These are phyloP conservation scores for Anthophora plumipes DNA, from an alignment of 2,888 invertebrate genomes.

Conservation along the genomic window DNA sequence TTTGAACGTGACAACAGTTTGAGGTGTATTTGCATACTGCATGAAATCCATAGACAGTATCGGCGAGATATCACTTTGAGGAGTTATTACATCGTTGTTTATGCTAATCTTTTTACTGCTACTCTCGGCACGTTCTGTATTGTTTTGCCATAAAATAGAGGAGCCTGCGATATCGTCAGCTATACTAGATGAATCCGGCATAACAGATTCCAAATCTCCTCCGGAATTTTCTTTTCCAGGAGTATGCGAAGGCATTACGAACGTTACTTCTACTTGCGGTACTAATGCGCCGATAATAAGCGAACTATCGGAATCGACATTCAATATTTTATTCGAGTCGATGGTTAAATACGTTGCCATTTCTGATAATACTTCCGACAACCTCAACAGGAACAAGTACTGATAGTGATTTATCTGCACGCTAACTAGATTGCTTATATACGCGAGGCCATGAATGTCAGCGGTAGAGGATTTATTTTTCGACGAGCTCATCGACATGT, in stretches of 20 bases:
- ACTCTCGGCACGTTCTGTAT: conserved; percentile 75
- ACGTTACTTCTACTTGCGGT: conserved; percentile 94
- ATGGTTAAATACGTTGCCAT: conserved; percentile 91
- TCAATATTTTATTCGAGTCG: conserved; percentile 90
- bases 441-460: conserved; percentile 92
- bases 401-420: conserved; percentile 97
- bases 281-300: conserved; percentile 91
- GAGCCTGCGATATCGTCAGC: conserved; percentile 88
- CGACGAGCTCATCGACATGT: conserved; percentile 83
- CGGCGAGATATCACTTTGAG: conserved; percentile 83
- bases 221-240: conserved; percentile 94
- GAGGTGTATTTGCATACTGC: conserved; percentile 65
- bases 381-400: conserved; percentile 93
- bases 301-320: conserved; percentile 86
- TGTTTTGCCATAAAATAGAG: conserved; percentile 74
- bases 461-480: conserved; percentile 82
- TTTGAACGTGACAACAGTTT: conserved; percentile 82
- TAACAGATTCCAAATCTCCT: conserved; percentile 93
- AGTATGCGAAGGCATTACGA: conserved; percentile 93
- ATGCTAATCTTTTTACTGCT: conserved; percentile 80
- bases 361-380: conserved; percentile 93
- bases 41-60: conserved; percentile 83
- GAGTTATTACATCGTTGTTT: conserved; percentile 80
- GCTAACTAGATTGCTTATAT: conserved; percentile 93
- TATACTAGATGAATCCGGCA: conserved; percentile 94